Evolutionary conservation across 2,113 vertebrate genomes (phyloP).

Genomic region (Phasianus colchicus): DNA sequence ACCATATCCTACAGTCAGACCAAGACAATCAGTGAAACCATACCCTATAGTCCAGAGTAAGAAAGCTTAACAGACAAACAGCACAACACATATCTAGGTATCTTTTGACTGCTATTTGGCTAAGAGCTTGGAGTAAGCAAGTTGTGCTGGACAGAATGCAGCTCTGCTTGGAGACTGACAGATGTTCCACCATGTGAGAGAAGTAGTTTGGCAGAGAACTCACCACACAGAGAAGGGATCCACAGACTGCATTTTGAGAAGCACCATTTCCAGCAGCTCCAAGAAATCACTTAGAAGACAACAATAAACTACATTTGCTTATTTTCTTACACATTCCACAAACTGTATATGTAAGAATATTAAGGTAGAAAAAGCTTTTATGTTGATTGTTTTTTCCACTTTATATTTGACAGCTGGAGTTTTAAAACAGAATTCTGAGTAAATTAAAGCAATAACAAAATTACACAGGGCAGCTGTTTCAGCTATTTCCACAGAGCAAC

Average conservation of each 20-base stretch:
- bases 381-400: conserved; percentile 50
- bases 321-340: neutral
- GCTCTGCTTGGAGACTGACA: neutral
- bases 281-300: neutral
- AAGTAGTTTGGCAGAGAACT: neutral
- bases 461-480: conserved; percentile 71
- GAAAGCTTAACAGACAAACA: neutral
- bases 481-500: conserved; percentile 53
- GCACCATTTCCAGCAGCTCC: neutral
- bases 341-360: neutral
- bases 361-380: conserved; percentile 42
- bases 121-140: neutral
- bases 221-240: neutral
- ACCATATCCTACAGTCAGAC: neutral
- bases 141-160: neutral
- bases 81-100: neutral
- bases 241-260: neutral
- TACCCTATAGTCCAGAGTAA: neutral
- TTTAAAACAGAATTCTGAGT: conserved; percentile 68
- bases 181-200: neutral
- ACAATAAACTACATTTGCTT: neutral
- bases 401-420: conserved; percentile 63
- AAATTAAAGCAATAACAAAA: conserved; percentile 75
- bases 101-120: neutral
- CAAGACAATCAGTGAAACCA: neutral